phyloP scores from a whole-genome alignment of 2,113 vertebrate species.

The Indicator indicator region DNA sequence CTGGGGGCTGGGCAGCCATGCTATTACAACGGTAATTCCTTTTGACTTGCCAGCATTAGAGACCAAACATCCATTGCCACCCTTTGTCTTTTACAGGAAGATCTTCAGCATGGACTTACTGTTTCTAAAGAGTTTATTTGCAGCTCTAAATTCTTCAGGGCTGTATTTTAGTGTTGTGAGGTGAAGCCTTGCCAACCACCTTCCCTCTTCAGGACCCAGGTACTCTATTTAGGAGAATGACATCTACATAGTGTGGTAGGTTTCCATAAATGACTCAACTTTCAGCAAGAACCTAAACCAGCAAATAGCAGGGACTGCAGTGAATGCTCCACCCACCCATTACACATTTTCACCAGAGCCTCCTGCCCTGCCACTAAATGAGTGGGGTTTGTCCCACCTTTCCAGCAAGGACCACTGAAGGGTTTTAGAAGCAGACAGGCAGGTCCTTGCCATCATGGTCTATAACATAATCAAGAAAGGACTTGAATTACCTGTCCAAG shows the following conservation, averaged over 20 bases:
- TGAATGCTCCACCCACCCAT: background rate
- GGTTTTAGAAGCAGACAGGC: background rate
- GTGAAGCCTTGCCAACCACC: background rate
- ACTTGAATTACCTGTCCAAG: constrained; percentile 89
- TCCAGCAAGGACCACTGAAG: background rate
- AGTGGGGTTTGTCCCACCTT: background rate
- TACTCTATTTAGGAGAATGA: background rate
- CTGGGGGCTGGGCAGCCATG: background rate
- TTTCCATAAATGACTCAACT: fast-evolving
- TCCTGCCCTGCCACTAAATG: background rate
- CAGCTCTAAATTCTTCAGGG: background rate
- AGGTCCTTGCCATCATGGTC: fast-evolving
- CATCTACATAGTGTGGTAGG: fast-evolving
- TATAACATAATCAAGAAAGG: background rate
- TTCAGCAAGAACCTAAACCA: background rate
- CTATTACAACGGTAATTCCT: background rate
- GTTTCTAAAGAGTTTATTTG: background rate
- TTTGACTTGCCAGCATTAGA: background rate
- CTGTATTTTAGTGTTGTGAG: background rate
- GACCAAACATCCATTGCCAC: background rate
- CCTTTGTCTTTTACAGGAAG: background rate
- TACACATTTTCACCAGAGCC: background rate
- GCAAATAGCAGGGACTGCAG: background rate
- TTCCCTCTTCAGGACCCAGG: fast-evolving
- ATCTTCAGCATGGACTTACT: fast-evolving